A percentile compares a stretch with the other conserved stretches of the same genome.
phyloP scores from a whole-genome alignment of 1,140 invertebrate species.

The Saccostrea echinata region DNA sequence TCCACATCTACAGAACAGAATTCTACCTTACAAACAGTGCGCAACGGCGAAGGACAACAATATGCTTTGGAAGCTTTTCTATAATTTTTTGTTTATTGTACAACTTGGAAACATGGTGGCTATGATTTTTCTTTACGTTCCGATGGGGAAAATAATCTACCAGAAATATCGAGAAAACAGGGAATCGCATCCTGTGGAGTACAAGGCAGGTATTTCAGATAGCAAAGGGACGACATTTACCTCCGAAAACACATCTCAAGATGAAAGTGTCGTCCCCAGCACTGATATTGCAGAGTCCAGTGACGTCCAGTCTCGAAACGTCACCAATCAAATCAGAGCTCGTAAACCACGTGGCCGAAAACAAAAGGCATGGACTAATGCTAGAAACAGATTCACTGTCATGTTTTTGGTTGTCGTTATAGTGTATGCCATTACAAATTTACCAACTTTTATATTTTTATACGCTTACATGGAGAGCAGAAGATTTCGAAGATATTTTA shows the following conservation, averaged over 20 bases:
- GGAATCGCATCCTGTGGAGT: too few relatives aligned
- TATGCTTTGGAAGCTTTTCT: constrained; percentile 9
- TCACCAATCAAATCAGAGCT: neutral
- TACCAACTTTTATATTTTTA: constrained; percentile 40
- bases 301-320: neutral
- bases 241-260: neutral
- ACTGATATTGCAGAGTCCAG: neutral
- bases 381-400: constrained; percentile 23
- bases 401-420: constrained; percentile 44
- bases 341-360: neutral
- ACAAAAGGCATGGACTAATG: constrained; percentile 36
- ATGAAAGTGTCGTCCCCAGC: constrained; percentile 14
- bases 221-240: neutral
- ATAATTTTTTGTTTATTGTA: constrained; percentile 30
- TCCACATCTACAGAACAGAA: neutral
- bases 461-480: constrained; percentile 21
- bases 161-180: constrained; percentile 11
- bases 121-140: constrained; percentile 36
- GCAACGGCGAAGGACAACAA: neutral
- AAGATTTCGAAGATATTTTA: constrained; percentile 34
- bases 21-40: neutral
- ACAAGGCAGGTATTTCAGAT: neutral
- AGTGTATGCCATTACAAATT: constrained; percentile 33
- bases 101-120: constrained; percentile 33
- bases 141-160: constrained; percentile 36